Conservation (phyloP, 2,888 invertebrate species). For the Drosophila pegasa region DNA sequence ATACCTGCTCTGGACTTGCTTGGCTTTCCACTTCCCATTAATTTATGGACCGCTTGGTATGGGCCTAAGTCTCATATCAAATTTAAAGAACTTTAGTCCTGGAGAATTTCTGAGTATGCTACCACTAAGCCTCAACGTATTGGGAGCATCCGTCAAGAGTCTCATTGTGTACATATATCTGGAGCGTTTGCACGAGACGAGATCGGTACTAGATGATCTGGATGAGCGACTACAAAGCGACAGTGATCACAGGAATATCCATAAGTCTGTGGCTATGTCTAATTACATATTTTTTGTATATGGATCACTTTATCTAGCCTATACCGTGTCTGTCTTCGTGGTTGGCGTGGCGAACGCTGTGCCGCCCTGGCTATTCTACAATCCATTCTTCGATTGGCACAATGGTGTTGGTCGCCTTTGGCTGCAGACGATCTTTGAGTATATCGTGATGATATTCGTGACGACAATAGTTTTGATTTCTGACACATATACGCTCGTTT, state of each 20-base stretch:
- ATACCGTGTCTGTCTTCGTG: slow-evolving; percentile 24
- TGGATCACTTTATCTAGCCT: slow-evolving; percentile 18
- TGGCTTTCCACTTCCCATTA: slow-evolving; percentile 15
- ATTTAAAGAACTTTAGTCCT: slow-evolving; percentile 50
- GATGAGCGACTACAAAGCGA: slow-evolving; percentile 40
- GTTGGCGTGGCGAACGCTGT: slow-evolving; percentile 18
- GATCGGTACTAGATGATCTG: slow-evolving; percentile 40
- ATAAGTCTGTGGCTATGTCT: slow-evolving; percentile 44
- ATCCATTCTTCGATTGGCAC: slow-evolving; percentile 58
- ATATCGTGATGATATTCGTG: slow-evolving; percentile 4
- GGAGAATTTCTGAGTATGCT: slow-evolving; percentile 49
- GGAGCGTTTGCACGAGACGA: slow-evolving; percentile 23
- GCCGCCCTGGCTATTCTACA: slow-evolving; percentile 55
- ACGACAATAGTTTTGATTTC: slow-evolving; percentile 23
- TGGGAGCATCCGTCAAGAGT: slow-evolving; percentile 32
- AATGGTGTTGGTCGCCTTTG: slow-evolving; percentile 29
- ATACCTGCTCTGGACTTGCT: slow-evolving; percentile 36
- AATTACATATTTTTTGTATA: slow-evolving; percentile 42
- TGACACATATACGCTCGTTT: slow-evolving; percentile 45
- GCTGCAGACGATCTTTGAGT: slow-evolving; percentile 49
- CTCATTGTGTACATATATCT: slow-evolving; percentile 25
- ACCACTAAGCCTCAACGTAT: slow-evolving; percentile 44
- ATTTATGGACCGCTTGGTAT: slow-evolving; percentile 55
- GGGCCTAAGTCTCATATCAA: slow-evolving; percentile 37
- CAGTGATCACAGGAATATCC: slow-evolving; percentile 43